phyloP scores from a whole-genome alignment of 2,797 vertebrate genomes.

The Erithacus rubecula region DNA sequence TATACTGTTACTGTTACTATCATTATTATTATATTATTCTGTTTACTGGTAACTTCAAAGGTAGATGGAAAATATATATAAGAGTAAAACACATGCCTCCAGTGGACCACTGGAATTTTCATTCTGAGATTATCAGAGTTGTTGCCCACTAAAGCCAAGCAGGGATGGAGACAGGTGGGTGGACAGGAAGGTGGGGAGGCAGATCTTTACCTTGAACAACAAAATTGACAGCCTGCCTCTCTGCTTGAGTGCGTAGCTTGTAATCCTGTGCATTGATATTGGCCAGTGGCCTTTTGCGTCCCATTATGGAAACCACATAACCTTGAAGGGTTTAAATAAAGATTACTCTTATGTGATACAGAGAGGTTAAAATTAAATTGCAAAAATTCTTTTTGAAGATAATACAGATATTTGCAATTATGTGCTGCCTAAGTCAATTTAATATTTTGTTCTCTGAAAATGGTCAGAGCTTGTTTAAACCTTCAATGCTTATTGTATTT shows the following conservation, averaged over 20 bases:
- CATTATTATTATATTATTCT: neutral
- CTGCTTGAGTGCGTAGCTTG: slow-evolving; percentile 84
- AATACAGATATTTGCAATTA: neutral
- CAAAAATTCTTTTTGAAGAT: neutral
- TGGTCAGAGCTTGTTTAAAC: neutral
- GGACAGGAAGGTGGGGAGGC: neutral
- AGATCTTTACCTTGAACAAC: slow-evolving; percentile 87
- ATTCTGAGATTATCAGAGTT: neutral
- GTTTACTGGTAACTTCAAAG: neutral
- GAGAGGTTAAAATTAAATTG: neutral
- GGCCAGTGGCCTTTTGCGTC: slow-evolving; percentile 83
- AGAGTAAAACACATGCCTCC: neutral
- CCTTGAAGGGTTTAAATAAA: slow-evolving; percentile 71
- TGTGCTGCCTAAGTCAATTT: neutral
- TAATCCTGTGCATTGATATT: slow-evolving; percentile 82
- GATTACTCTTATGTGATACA: neutral
- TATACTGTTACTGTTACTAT: neutral
- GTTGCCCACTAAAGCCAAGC: neutral
- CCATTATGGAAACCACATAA: slow-evolving; percentile 88
- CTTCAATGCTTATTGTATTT: neutral
- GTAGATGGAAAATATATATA: neutral
- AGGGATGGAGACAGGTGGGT: neutral
- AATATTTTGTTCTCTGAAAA: neutral
- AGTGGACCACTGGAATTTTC: neutral
- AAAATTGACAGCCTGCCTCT: slow-evolving; percentile 95